Evolutionary conservation across 2,888 invertebrate species (phyloP), one percentile per base, ranked within the genome.

Genomic region (Anoncus sp.): DNA sequence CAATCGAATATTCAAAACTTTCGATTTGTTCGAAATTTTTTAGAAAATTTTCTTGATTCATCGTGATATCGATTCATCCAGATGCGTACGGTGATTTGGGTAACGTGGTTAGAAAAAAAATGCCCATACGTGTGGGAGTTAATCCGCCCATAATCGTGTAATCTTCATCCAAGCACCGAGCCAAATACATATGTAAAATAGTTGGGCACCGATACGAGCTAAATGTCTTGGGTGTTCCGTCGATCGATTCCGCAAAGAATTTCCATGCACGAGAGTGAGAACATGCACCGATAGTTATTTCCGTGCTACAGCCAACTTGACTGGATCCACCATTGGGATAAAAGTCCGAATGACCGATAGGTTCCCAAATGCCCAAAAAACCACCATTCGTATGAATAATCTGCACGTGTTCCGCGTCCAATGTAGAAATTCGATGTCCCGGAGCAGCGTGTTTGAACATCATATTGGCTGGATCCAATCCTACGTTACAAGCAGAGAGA

Each of bases 401-500:
- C 74, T 87, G 86, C 1, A 89, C 90, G 66, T 86, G 86, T 5
- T 75, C 76, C 0, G 88, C 90, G 75, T 90, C 90, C 0, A 77
- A 75, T 6, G 81, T 77, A 55, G 88, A 87, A 20, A 90, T 83
- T 45, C 87, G 69, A 2, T 79, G 67, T 7, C 75, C 78, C 0
- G 77, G 57, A 6, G 12, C 35, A 16, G 84, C 83, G 4, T 74
- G 53, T 27, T 63, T 79, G 73, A 90, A 90, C 2, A 85, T 60
- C 0, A 89, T 90, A 9, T 85, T 75, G 1, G 90, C 90, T 5
- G 90, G 88, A 76, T 91, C 90, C 55, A 90, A 71, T 2, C 88
- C 90, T 88, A 31, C 9, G 3, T 16, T 27, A n/a, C n/a, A n/a
- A n/a, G n/a, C n/a, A n/a, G n/a, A n/a, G n/a, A n/a, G 16, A 31